These are phyloP conservation scores for Gavialis gangeticus DNA, from an alignment of 2,113 vertebrate species.

Conservation along the genomic window DNA sequence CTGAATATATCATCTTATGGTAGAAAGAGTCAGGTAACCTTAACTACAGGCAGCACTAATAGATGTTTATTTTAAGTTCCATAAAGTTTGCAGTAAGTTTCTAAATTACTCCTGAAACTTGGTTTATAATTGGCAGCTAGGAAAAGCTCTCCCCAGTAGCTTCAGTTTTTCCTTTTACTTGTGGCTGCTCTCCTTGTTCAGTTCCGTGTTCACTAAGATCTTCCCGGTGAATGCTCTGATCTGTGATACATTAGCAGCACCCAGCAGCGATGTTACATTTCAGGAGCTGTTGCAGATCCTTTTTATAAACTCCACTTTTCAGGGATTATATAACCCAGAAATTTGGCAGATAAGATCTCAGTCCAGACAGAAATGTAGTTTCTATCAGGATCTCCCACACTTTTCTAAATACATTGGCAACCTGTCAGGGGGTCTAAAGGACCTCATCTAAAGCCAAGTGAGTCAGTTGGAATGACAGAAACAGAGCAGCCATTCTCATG, in stretches of 20 bases:
- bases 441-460: fast-evolving
- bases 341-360: neutral
- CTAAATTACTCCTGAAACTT: neutral
- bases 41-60: fast-evolving
- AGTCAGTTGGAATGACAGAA: fast-evolving
- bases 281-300: neutral
- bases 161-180: fast-evolving
- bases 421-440: fast-evolving
- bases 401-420: neutral
- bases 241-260: fast-evolving
- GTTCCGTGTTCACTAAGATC: fast-evolving
- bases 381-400: fast-evolving
- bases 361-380: neutral
- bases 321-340: neutral
- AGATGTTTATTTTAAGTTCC: neutral
- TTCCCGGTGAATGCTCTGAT: neutral
- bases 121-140: fast-evolving
- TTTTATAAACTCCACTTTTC: neutral
- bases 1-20: neutral
- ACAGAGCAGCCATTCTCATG: fast-evolving
- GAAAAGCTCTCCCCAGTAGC: neutral
- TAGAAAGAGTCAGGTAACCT: neutral
- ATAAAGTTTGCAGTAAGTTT: neutral
- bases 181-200: fast-evolving
- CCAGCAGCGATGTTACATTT: fast-evolving